These are phyloP conservation scores for Notocelia uddmanniana DNA, from an alignment of 2,888 invertebrate species.

Conservation along the genomic window DNA sequence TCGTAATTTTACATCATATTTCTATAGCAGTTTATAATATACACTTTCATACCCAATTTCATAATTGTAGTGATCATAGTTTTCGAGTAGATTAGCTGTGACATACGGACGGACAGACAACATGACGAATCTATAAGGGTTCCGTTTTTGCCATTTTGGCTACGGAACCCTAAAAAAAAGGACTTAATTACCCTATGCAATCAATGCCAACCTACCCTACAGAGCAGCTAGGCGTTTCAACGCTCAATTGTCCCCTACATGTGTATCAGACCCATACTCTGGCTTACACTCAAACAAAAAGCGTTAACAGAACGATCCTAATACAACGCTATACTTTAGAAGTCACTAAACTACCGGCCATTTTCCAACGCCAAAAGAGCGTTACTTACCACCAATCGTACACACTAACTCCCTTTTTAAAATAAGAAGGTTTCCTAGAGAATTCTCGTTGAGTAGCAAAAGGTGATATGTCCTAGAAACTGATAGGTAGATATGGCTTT, in stretches of 20 bases:
- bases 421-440: background rate
- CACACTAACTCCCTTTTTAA: background rate
- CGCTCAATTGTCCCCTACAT: background rate
- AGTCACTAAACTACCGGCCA: background rate
- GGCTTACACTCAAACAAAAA: background rate
- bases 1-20: too few species aligned
- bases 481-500: background rate
- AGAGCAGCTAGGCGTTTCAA: too few species aligned
- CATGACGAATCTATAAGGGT: too few species aligned
- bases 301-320: conserved; percentile 7
- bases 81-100: too few species aligned
- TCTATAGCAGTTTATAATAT: too few species aligned
- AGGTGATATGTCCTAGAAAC: background rate
- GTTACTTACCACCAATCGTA: background rate
- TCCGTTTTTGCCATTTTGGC: too few species aligned
- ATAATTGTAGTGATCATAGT: too few species aligned
- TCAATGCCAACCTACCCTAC: too few species aligned
- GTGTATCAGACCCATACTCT: background rate
- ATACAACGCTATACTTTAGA: background rate
- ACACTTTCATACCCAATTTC: too few species aligned
- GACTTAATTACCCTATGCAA: too few species aligned
- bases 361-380: background rate
- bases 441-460: background rate
- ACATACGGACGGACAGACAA: too few species aligned
- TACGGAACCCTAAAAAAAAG: too few species aligned